Conservation (phyloP, 2,888 invertebrate species). For the Cecidostiba fungosa region DNA sequence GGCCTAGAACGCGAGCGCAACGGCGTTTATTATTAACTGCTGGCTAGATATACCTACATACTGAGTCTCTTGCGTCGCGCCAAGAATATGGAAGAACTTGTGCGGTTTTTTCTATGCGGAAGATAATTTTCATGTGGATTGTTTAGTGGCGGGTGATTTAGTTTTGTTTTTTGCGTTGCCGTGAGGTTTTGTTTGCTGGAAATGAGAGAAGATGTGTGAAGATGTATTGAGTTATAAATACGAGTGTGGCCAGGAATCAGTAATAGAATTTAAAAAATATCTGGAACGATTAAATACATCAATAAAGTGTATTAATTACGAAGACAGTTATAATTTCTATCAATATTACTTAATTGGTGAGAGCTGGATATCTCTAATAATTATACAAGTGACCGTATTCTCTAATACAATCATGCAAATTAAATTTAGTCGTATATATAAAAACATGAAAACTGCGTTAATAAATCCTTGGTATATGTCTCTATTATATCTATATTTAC, state of each 20-base stretch:
- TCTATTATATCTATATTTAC: too few relatives aligned
- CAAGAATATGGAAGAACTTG: neutral
- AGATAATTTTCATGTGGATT: neutral
- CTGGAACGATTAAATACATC: neutral
- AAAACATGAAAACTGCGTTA: too few relatives aligned
- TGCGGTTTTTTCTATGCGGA: neutral
- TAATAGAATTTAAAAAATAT: too few relatives aligned
- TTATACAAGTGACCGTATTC: neutral
- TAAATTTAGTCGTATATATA: too few relatives aligned
- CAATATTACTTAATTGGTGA: too few relatives aligned
- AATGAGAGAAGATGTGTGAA: too few relatives aligned
- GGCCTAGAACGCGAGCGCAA: neutral
- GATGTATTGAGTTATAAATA: too few relatives aligned
- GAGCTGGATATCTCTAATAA: neutral
- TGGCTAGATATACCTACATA: neutral
- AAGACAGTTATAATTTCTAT: too few relatives aligned
- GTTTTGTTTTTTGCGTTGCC: neutral
- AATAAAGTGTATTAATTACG: neutral
- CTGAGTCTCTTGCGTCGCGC: neutral
- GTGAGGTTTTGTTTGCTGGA: neutral
- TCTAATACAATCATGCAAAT: neutral
- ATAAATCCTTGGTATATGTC: too few relatives aligned
- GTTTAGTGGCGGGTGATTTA: neutral
- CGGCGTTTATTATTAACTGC: slow-evolving; percentile 29
- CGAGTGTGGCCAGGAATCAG: too few relatives aligned